Percentiles rank a stretch among this genome's conserved stretches.
phyloP scores from a whole-genome alignment of 2,113 vertebrate species.

The Patagioenas fasciata region DNA sequence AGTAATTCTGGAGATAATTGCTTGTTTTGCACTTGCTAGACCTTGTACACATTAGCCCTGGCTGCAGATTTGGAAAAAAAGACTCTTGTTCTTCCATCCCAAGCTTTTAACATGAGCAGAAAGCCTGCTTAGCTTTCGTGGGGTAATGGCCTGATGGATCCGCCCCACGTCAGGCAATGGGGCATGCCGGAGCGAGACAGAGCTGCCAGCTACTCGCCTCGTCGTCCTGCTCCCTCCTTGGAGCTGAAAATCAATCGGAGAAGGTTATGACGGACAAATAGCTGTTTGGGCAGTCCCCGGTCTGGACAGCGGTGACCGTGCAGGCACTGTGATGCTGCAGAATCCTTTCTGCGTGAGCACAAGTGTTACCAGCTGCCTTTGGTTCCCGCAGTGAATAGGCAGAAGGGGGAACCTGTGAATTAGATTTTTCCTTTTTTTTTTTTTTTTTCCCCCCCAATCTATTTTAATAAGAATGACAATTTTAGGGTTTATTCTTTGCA shows the following conservation, averaged over 20 bases:
- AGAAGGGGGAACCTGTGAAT: neutral
- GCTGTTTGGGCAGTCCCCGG: neutral
- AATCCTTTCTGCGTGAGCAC: neutral
- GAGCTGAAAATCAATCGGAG: neutral
- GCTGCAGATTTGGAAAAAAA: neutral
- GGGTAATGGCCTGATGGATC: neutral
- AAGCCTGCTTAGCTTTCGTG: neutral
- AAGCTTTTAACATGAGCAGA: neutral
- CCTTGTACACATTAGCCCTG: neutral
- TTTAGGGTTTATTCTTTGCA: neutral
- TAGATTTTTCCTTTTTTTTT: neutral
- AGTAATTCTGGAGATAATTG: neutral
- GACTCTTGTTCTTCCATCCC: neutral
- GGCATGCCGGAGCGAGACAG: rapidly evolving
- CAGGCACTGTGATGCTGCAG: rapidly evolving
- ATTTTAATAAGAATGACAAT: neutral
- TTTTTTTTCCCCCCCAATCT: too few species aligned
- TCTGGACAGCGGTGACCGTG: neutral
- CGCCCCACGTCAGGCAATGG: neutral
- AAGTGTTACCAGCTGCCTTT: neutral
- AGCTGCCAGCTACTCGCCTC: neutral
- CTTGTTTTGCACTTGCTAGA: neutral
- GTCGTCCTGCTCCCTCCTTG: rapidly evolving
- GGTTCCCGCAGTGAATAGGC: neutral
- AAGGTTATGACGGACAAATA: neutral